Base-by-base conservation (phyloP, 30 jellyfish, hydroid and myxozoan genomes). In the Mastigias papua region DNA sequence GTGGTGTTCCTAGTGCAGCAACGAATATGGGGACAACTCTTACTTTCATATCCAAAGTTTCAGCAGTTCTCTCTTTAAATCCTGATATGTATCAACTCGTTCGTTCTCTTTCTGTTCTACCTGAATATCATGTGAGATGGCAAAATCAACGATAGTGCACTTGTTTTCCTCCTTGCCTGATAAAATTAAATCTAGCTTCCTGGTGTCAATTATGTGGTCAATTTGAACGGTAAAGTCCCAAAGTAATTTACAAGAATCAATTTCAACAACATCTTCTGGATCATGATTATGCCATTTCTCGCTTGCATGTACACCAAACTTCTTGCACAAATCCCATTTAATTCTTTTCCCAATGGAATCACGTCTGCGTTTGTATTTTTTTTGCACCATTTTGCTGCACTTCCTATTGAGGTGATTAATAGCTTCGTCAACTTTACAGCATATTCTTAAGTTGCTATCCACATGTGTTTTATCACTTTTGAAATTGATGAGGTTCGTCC, bases 311-410 rank as follows among this genome's bases (percentile, higher is more conserved):
- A 77, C 22, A n/a, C n/a, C n/a, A n/a, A n/a, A n/a, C n/a, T n/a
- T n/a, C n/a, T n/a, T n/a, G n/a, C n/a, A n/a, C n/a, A 77, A 49
- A 62, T 77, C 88, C 77, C 76, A 77, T 30, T 77, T 76, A 2
- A 77, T 77, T 57, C 64, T 76, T 76, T 6, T 76, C 58, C 68
- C 84, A 20, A 72, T 69, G 69, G 69, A 72, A 72, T 72, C 66
- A n/a, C n/a, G n/a, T n/a, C n/a, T n/a, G n/a, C n/a, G n/a, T n/a
- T n/a, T n/a, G n/a, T n/a, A n/a, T n/a, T 72, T 69, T 72, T 72
- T 72, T 34, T 72, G 84, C 68, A 69, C 84, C 68, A 72, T 42
- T 72, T 72, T 61, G 73, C 69, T 72, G 83, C 90, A 80, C 31
- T 58, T 29, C 13, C 60, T 46, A 16, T 6, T 25, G 37, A 46